A percentile compares a stretch with the other conserved stretches of the same genome.
Evolutionary conservation across 35 echinoderm and acorn worm genomes (phyloP).

Genomic region (Acanthaster planci): DNA sequence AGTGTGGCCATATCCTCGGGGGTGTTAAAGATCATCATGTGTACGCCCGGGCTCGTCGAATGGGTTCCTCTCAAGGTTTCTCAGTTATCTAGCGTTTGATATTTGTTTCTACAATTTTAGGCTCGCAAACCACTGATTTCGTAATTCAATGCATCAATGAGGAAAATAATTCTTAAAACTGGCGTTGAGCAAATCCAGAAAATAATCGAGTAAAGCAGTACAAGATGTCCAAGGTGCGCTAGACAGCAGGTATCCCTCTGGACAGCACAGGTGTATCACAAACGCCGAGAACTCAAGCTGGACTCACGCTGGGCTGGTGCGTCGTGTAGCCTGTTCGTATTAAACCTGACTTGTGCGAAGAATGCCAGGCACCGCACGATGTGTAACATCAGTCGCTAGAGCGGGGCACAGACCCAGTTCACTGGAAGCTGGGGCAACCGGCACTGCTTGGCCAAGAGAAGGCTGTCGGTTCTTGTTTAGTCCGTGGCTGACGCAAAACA

Average conservation of each 20-base stretch:
- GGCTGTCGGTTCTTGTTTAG: slow-evolving; percentile 22
- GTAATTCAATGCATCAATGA: too few species aligned
- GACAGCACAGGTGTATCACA: slow-evolving; percentile 21
- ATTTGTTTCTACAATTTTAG: background rate
- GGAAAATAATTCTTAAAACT: too few species aligned
- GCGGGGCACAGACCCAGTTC: background rate
- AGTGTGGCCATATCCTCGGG: slow-evolving; percentile 27
- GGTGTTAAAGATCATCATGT: slow-evolving; percentile 51
- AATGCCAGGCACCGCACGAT: too few species aligned
- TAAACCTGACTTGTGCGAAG: too few species aligned
- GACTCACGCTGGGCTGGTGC: background rate
- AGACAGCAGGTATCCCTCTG: background rate
- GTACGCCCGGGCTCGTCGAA: too few species aligned
- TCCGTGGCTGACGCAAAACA: slow-evolving; percentile 24
- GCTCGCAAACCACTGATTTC: too few species aligned
- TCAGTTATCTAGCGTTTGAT: background rate
- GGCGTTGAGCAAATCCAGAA: too few species aligned
- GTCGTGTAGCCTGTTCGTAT: background rate
- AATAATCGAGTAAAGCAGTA: too few species aligned
- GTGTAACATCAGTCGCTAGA: too few species aligned
- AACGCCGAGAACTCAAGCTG: background rate
- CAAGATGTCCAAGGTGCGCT: background rate
- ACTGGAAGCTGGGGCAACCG: slow-evolving; percentile 4
- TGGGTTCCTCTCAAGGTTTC: too few species aligned
- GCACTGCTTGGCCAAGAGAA: background rate